phyloP scores from a whole-genome alignment of 2,113 vertebrate species.

The Vulpes vulpes region DNA sequence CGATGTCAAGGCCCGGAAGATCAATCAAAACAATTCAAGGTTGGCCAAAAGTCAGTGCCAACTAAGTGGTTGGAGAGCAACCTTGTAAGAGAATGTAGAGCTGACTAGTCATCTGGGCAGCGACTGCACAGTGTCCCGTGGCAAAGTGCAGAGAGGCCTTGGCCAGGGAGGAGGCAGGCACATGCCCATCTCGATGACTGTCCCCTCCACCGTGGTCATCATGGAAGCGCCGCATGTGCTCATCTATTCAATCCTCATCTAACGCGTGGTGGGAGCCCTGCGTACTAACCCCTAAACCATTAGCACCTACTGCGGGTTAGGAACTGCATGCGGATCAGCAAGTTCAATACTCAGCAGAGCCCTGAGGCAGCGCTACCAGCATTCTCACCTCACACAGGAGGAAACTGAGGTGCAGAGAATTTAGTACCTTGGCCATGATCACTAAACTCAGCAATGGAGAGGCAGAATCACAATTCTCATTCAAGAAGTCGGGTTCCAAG shows the following conservation, averaged over 20 bases:
- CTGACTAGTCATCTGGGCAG: not conserved
- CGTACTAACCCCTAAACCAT: not conserved
- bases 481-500: not conserved
- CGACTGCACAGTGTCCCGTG: not conserved
- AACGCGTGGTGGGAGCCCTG: not conserved
- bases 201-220: fast-evolving
- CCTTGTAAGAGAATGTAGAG: not conserved
- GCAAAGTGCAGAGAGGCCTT: not conserved
- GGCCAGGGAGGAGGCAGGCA: not conserved
- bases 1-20: not conserved
- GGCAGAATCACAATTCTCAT: not conserved
- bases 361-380: not conserved
- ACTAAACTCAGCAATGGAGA: not conserved
- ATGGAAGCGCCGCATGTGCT: not conserved
- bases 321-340: not conserved
- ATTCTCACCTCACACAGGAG: not conserved
- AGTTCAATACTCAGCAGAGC: not conserved
- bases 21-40: slow-evolving; percentile 3
- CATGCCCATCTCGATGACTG: not conserved
- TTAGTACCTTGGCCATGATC: not conserved
- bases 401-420: not conserved
- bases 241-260: too few species aligned
- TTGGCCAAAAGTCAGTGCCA: not conserved
- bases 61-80: not conserved
- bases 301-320: not conserved